Conservation (phyloP, 2,113 vertebrate species). For the Monopterus albus region DNA sequence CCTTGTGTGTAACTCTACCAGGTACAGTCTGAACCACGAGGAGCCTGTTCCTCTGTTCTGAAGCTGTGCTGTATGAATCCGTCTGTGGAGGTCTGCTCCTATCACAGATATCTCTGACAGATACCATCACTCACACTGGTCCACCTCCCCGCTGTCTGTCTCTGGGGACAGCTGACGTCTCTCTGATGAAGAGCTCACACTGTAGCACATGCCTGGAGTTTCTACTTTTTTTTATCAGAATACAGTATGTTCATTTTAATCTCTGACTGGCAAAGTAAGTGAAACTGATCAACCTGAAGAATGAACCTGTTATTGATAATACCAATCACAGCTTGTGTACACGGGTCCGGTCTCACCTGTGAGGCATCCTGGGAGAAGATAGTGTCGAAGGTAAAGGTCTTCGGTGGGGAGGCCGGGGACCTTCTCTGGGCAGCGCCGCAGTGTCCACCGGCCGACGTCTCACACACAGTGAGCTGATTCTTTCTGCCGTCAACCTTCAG, state of each 20-base stretch:
- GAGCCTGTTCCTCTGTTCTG: too few species aligned
- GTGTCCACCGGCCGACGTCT: conserved; percentile 66
- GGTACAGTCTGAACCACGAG: too few species aligned
- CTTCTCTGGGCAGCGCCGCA: conserved; percentile 79
- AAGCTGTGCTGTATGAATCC: too few species aligned
- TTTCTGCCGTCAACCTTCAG: conserved; percentile 90
- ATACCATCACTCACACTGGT: background rate
- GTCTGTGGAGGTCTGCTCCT: too few species aligned
- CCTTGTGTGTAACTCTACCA: too few species aligned
- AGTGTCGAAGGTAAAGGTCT: conserved; percentile 91
- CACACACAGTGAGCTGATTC: conserved; percentile 92
- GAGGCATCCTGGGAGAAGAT: conserved; percentile 91
- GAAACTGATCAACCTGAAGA: too few species aligned
- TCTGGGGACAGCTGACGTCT: background rate
- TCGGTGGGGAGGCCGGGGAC: conserved; percentile 79
- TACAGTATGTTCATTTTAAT: too few species aligned
- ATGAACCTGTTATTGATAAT: background rate
- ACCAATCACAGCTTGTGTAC: background rate
- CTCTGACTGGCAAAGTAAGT: too few species aligned
- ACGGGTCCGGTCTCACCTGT: conserved; percentile 81
- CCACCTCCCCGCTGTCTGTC: conserved; percentile 5
- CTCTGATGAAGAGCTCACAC: conserved; percentile 22
- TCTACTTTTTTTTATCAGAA: too few species aligned
- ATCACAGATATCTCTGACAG: too few species aligned
- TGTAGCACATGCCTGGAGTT: background rate